These are phyloP conservation scores for Orbicella faveolata DNA, from an alignment of 64 coral and sea anemone species.

Conservation along the genomic window DNA sequence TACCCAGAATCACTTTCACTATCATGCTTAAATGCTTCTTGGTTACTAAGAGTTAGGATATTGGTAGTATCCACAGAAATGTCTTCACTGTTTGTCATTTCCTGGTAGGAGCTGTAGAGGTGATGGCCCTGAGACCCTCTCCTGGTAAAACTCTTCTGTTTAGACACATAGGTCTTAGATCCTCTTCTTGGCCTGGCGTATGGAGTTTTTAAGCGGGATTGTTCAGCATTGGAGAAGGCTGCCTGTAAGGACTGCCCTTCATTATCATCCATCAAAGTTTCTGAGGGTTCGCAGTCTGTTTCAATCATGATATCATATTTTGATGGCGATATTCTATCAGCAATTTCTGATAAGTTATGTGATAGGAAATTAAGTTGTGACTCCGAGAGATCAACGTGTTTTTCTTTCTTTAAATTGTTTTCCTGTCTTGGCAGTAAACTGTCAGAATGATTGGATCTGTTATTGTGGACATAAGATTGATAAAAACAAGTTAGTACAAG, in stretches of 20 bases:
- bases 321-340: slow-evolving; percentile 77
- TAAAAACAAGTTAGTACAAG: not conserved
- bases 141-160: slow-evolving; percentile 76
- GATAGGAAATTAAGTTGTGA: slow-evolving; percentile 75
- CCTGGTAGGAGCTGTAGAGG: not conserved
- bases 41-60: not conserved
- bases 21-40: slow-evolving; percentile 1
- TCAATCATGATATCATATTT: slow-evolving; percentile 9
- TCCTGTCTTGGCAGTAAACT: slow-evolving; percentile 4
- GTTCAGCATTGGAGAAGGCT: not conserved
- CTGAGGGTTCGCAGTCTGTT: slow-evolving; percentile 33
- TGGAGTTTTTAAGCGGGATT: slow-evolving; percentile 48
- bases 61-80: not conserved
- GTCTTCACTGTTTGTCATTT: slow-evolving; percentile 22
- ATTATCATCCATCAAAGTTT: not conserved
- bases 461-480: not conserved
- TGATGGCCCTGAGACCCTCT: not conserved
- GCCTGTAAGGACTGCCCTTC: slow-evolving; percentile 15
- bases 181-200: slow-evolving; percentile 57
- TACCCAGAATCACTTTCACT: slow-evolving; percentile 85
- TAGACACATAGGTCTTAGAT: slow-evolving; percentile 56
- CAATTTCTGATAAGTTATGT: slow-evolving; percentile 81
- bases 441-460: not conserved
- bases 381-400: slow-evolving; percentile 54
- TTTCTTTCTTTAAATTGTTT: slow-evolving; percentile 18